phyloP scores from a whole-genome alignment of 2,113 vertebrate species.

The Trogon melanurus region DNA sequence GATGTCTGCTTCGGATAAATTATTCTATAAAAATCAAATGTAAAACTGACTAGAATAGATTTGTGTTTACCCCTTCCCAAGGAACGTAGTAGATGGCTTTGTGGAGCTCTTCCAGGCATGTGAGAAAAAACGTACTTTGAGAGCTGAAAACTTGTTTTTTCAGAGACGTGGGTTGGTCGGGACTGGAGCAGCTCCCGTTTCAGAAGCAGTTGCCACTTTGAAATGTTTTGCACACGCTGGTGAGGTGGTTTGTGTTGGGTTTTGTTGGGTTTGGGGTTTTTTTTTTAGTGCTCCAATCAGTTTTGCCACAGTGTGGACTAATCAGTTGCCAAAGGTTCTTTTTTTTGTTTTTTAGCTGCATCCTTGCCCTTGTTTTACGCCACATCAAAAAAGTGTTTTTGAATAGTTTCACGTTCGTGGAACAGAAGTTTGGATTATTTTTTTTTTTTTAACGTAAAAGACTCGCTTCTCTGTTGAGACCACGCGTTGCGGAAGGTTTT shows the following conservation, averaged over 20 bases:
- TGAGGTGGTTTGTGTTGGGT: neutral
- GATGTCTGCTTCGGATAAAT: neutral
- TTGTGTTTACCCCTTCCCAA: neutral
- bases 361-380: neutral
- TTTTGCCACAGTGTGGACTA: neutral
- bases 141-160: neutral
- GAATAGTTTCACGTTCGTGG: neutral
- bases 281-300: neutral
- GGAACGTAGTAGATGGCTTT: neutral
- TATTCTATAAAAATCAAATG: neutral
- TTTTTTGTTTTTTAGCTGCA: neutral
- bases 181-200: neutral
- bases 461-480: neutral
- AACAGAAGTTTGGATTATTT: neutral
- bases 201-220: conserved; percentile 32
- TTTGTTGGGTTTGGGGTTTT: neutral
- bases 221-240: conserved; percentile 35
- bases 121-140: neutral
- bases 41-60: neutral
- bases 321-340: neutral
- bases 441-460: neutral
- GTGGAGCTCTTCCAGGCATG: neutral
- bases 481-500: neutral
- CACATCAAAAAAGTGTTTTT: neutral
- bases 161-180: too few relatives aligned